Conservation (phyloP, 2,888 invertebrate genomes). For the Lottia scabra region DNA sequence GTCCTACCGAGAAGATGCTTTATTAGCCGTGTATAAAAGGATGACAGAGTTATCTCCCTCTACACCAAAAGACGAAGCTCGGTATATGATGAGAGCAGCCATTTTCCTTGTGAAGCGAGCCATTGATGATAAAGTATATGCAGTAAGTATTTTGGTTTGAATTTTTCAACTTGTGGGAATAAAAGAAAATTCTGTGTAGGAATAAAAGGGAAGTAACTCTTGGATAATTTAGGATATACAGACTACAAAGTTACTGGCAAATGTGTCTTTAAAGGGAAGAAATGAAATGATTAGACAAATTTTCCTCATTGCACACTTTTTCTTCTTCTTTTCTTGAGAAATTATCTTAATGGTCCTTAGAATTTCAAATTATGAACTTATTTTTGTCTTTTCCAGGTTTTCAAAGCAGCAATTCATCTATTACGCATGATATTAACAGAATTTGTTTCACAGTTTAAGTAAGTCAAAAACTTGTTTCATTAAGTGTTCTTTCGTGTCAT, state of each 20-base stretch:
- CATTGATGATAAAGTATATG: conserved; percentile 67
- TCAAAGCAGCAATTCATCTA: conserved; percentile 60
- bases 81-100: conserved; percentile 60
- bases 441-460: conserved; percentile 63
- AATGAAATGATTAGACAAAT: not conserved
- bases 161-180: not conserved
- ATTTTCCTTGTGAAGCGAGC: conserved; percentile 62
- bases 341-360: not conserved
- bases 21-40: conserved; percentile 62
- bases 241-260: not conserved
- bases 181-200: too few species aligned
- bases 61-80: conserved; percentile 62
- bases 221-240: not conserved
- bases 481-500: too few species aligned
- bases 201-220: not conserved
- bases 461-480: conserved; percentile 28
- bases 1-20: conserved; percentile 67
- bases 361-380: not conserved
- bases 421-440: conserved; percentile 61
- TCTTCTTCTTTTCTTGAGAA: too few species aligned
- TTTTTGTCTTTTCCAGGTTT: conserved; percentile 50
- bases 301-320: conserved; percentile 1
- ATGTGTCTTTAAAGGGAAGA: too few species aligned
- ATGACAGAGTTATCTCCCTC: conserved; percentile 52
- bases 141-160: conserved; percentile 50